These are phyloP conservation scores for Drosophila teissieri DNA, from an alignment of 1,140 invertebrate genomes.

Conservation along the genomic window DNA sequence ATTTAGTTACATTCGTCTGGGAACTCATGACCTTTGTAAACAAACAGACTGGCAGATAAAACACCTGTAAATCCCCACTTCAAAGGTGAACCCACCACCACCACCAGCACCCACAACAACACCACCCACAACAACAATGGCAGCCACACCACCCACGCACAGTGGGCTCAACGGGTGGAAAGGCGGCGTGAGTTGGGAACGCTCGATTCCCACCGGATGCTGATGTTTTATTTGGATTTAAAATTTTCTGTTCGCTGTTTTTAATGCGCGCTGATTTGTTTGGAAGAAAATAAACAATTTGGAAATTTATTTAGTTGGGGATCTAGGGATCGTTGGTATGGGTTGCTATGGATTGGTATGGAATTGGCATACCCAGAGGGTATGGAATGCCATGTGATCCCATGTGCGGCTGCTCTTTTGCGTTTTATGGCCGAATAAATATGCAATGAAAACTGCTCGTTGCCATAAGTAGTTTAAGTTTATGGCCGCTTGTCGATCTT, in stretches of 20 bases:
- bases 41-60: slow-evolving; percentile 24
- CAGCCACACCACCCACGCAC: slow-evolving; percentile 19
- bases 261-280: slow-evolving; percentile 79
- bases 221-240: slow-evolving; percentile 70
- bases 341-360: too few species aligned
- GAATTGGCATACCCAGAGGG: too few species aligned
- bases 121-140: slow-evolving; percentile 9
- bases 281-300: slow-evolving; percentile 79
- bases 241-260: slow-evolving; percentile 59
- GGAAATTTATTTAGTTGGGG: slow-evolving; percentile 77
- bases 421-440: slow-evolving; percentile 71
- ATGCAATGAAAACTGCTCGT: slow-evolving; percentile 67
- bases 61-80: slow-evolving; percentile 43
- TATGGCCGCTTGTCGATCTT: slow-evolving; percentile 41
- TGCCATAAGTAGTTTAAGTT: slow-evolving; percentile 66
- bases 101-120: slow-evolving; percentile 8
- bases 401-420: slow-evolving; percentile 44
- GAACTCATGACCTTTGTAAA: slow-evolving; percentile 41
- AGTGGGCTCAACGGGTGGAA: slow-evolving; percentile 12
- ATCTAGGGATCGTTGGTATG: slow-evolving; percentile 15
- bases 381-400: slow-evolving; percentile 23
- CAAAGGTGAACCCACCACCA: slow-evolving; percentile 14
- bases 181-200: not conserved
- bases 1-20: slow-evolving; percentile 28
- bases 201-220: slow-evolving; percentile 63